Base-by-base conservation (phyloP, 1,140 invertebrate genomes). In the Pseudomyrmex cubaensis region DNA sequence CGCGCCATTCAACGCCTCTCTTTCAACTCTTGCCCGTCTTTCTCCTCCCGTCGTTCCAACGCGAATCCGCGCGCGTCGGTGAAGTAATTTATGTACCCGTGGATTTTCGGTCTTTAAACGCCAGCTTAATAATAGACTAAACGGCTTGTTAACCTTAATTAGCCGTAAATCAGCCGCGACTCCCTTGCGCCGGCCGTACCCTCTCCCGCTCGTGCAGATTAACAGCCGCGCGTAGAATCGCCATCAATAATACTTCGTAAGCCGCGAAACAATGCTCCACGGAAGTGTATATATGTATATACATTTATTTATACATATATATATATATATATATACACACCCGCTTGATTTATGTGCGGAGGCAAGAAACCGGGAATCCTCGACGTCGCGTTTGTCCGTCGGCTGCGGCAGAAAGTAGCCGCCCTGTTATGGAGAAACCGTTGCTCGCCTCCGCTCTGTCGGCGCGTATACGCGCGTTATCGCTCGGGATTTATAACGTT, bases 121-220 rank as follows among this genome's bases (percentile, higher is more conserved):
- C 87, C 57, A 83, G 87, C 88, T 92, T 92, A 92, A 92, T 93
- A 93, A 92, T 90, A 89, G 91, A 82, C 87, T 93, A 93, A 92
- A 92, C 85, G 86, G 90, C 91, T 92, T 92, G 91, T 93, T 93
- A 93, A 91, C 90, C 88, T 89, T 92, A 93, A 93, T 93, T 92
- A 92, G 90, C 87, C 89, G 88, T 93, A 93, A 93, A 92, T 92
- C 92, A 92, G 59, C 63, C 44, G 69, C 61, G 80, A 88, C 66
- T 87, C 52, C 44, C 52, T 50, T 35, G 35, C 35, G 5, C 10
- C 54, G 74, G 3, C 3, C 8, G 20, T 44, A 8, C n/a, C 17
- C 12, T 10, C 72, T 12, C 13, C 20, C 57, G 74, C 84, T 67
- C 57, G 59, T 69, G 82, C 85, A 84, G 87, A 92, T 92, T 90